These are phyloP conservation scores for Lagria hirta DNA, from an alignment of 2,888 invertebrate genomes.

Conservation along the genomic window DNA sequence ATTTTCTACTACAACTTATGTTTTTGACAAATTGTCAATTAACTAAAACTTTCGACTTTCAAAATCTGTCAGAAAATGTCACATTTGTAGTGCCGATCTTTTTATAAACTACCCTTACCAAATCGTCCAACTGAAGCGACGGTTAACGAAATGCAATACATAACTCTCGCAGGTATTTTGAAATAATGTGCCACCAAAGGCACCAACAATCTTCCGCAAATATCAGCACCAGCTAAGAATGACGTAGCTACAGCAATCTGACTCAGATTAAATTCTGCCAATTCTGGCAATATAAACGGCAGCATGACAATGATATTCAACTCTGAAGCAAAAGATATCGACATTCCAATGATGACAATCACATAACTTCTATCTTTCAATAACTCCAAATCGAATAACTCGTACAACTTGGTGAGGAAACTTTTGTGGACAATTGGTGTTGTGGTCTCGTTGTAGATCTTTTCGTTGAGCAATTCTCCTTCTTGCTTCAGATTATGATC, in stretches of 20 bases:
- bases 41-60: no score
- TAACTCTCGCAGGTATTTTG: conserved; percentile 46
- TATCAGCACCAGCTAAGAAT: conserved; percentile 51
- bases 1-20: no score
- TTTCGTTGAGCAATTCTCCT: conserved; percentile 16
- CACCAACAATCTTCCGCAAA: conserved; percentile 49
- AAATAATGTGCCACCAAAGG: conserved; percentile 48
- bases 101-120: conserved; percentile 38
- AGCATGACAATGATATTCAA: conserved; percentile 55
- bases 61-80: no score
- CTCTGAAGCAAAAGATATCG: conserved; percentile 56
- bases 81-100: neutral
- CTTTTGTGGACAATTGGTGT: conserved; percentile 28
- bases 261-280: conserved; percentile 45
- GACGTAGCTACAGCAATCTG: conserved; percentile 51
- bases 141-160: conserved; percentile 49
- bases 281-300: conserved; percentile 53
- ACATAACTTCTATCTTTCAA: conserved; percentile 46
- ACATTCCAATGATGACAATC: conserved; percentile 48
- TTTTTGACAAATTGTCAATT: no score
- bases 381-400: conserved; percentile 47
- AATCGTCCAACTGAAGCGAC: conserved; percentile 50
- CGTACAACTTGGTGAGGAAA: conserved; percentile 36
- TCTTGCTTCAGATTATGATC: conserved; percentile 25
- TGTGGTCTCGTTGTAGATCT: conserved; percentile 45